phyloP scores from a whole-genome alignment of 2,113 vertebrate species.

The Odocoileus hemionus region DNA sequence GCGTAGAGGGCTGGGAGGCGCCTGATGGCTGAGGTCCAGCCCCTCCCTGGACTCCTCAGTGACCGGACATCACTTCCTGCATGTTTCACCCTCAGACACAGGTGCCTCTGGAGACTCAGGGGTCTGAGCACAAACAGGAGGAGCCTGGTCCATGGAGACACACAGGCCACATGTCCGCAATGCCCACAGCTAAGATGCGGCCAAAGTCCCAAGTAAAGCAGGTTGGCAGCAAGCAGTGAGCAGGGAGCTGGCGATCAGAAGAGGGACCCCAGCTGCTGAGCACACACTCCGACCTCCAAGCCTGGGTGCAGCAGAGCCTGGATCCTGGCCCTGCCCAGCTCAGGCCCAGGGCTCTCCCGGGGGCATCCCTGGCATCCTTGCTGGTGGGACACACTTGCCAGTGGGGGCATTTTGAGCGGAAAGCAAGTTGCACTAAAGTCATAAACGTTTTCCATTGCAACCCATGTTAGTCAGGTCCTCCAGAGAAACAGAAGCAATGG shows the following conservation, averaged over 20 bases:
- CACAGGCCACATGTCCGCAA: accelerated
- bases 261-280: neutral
- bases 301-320: neutral
- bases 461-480: neutral
- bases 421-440: too few species aligned
- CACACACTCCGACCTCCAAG: accelerated
- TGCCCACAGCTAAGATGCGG: accelerated
- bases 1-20: accelerated
- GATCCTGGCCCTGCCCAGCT: neutral
- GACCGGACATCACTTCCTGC: accelerated
- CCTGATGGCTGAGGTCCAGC: accelerated
- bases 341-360: accelerated
- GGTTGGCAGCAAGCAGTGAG: accelerated
- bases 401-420: neutral
- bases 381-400: accelerated
- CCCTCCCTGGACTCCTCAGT: accelerated
- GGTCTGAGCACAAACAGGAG: too few species aligned
- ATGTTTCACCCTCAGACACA: neutral
- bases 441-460: too few species aligned
- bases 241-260: neutral
- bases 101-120: accelerated
- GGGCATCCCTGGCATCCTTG: neutral
- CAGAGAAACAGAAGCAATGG: neutral
- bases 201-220: accelerated
- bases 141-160: neutral